phyloP scores from a whole-genome alignment of 2,113 vertebrate species.

The Piaya cayana region DNA sequence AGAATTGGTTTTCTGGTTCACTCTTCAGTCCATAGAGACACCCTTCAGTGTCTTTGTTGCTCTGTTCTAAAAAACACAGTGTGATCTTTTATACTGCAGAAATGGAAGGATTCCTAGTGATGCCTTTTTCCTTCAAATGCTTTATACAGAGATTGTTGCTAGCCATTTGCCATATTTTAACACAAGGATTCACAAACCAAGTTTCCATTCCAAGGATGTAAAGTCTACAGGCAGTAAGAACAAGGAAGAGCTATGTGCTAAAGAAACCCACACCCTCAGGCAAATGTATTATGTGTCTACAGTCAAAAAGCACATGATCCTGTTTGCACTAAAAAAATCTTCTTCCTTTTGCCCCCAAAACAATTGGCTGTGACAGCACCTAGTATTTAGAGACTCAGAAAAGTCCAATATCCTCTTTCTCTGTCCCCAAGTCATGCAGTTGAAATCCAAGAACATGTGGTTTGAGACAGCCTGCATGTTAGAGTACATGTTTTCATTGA shows the following conservation, averaged over 20 bases:
- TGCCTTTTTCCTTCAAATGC: background rate
- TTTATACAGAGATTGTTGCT: background rate
- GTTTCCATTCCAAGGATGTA: background rate
- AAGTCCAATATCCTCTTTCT: background rate
- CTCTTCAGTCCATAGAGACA: background rate
- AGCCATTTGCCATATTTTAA: background rate
- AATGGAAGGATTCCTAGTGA: background rate
- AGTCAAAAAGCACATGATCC: background rate
- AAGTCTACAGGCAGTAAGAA: background rate
- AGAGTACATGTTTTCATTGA: background rate
- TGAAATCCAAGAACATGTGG: background rate
- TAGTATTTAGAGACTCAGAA: background rate
- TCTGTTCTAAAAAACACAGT: background rate
- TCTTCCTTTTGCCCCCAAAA: background rate
- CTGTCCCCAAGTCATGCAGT: background rate
- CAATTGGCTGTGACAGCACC: background rate
- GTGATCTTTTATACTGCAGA: background rate
- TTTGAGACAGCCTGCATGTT: background rate
- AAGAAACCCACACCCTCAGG: slow-evolving; percentile 4
- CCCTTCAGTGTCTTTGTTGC: background rate
- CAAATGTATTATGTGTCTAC: background rate
- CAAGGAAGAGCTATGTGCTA: background rate
- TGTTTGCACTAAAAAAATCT: background rate
- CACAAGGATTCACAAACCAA: background rate
- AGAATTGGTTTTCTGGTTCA: background rate